Conservation (phyloP, 2,113 vertebrate genomes). For the Nothobranchius kuhntae region DNA sequence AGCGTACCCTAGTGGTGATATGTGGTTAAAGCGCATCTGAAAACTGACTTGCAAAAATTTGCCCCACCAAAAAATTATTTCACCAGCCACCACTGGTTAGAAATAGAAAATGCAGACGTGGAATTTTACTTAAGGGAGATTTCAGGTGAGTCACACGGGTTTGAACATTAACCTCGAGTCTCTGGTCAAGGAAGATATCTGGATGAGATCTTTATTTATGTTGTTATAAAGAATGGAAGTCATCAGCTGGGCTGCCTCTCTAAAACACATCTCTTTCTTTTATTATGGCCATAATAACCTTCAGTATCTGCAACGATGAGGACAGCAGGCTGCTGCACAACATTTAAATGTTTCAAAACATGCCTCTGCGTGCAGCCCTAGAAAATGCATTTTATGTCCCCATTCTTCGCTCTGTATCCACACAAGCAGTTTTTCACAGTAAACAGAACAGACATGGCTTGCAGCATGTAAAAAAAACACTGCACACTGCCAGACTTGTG, state of each 20-base stretch:
- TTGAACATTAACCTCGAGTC: conserved; percentile 34
- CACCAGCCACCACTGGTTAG: too few relatives aligned
- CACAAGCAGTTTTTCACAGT: conserved; percentile 30
- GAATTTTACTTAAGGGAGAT: conserved; percentile 29
- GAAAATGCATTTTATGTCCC: neutral
- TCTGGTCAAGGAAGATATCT: neutral
- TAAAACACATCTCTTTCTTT: conserved; percentile 11
- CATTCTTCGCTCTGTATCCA: conserved; percentile 17
- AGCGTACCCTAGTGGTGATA: too few relatives aligned
- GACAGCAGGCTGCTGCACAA: neutral
- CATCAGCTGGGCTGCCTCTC: conserved; percentile 20
- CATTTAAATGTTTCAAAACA: conserved; percentile 21
- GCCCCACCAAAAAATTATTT: too few relatives aligned
- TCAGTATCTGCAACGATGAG: conserved; percentile 10
- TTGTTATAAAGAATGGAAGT: conserved; percentile 2
- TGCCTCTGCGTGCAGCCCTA: neutral
- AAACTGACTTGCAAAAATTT: too few relatives aligned
- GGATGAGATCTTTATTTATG: conserved; percentile 41
- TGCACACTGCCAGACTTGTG: conserved; percentile 18
- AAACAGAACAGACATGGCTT: conserved; percentile 2
- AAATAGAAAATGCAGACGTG: conserved; percentile 12
- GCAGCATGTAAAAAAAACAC: conserved; percentile 9
- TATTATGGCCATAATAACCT: conserved; percentile 28
- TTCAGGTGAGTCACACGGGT: conserved; percentile 37
- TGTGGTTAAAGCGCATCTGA: too few relatives aligned